Evolutionary conservation across 2,113 vertebrate genomes (phyloP).

Genomic region (Austrofundulus limnaeus): DNA sequence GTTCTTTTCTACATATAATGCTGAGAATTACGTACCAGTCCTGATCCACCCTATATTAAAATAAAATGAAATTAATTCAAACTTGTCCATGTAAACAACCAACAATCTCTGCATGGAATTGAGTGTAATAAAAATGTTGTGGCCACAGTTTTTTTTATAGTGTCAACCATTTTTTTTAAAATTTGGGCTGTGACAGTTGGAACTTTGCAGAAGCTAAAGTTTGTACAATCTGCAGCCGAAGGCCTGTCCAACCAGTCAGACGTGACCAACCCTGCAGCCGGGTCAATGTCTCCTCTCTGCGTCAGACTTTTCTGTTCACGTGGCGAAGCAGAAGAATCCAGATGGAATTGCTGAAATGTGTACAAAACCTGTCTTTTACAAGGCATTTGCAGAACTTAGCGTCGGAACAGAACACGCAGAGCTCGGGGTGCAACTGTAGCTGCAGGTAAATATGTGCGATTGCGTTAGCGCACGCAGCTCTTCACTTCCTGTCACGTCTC

Average conservation of each 20-base stretch:
- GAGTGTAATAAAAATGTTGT: too few relatives aligned
- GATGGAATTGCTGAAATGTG: not conserved
- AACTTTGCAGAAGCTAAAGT: slow-evolving; percentile 11
- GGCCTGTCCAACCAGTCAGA: slow-evolving; percentile 36
- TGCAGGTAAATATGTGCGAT: not conserved
- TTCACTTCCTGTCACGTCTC: not conserved
- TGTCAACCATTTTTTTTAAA: slow-evolving; percentile 1
- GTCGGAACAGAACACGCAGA: not conserved
- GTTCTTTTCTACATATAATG: too few relatives aligned
- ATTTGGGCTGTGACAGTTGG: not conserved
- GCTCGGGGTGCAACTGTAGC: not conserved
- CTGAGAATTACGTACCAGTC: too few relatives aligned
- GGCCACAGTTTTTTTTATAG: too few relatives aligned
- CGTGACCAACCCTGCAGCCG: not conserved
- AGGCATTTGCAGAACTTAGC: not conserved
- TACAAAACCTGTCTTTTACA: not conserved
- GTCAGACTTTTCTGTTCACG: not conserved
- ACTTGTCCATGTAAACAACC: too few relatives aligned
- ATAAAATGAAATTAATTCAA: too few relatives aligned
- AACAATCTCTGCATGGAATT: too few relatives aligned
- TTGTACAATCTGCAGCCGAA: not conserved
- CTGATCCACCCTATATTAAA: too few relatives aligned
- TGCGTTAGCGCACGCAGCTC: not conserved
- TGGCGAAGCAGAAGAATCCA: not conserved
- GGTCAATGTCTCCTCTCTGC: not conserved